These are phyloP conservation scores for Acrocyrtus sp. DNA, from an alignment of 2,888 invertebrate species.

Conservation along the genomic window DNA sequence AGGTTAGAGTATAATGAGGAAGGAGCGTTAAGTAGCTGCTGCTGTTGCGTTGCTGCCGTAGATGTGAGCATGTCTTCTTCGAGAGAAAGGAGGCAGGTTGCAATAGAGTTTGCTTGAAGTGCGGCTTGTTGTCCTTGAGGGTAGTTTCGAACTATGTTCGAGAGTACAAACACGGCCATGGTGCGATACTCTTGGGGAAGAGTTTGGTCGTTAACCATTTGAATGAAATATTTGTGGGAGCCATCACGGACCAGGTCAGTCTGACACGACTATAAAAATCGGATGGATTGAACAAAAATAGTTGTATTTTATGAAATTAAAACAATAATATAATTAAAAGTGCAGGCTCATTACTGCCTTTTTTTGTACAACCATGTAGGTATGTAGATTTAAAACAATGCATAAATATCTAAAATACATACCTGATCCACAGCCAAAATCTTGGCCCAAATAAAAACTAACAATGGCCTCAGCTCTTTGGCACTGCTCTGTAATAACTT, in stretches of 20 bases:
- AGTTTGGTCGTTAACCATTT: constrained; percentile 86
- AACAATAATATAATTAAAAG: neutral
- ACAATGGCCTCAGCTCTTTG: constrained; percentile 87
- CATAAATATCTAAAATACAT: constrained; percentile 69
- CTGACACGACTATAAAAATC: constrained; percentile 90
- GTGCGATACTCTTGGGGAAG: constrained; percentile 90
- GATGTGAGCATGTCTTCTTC: constrained; percentile 40
- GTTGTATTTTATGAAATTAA: neutral
- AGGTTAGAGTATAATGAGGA: constrained; percentile 66
- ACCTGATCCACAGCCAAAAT: constrained; percentile 96
- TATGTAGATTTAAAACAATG: constrained; percentile 11
- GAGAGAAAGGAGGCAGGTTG: constrained; percentile 83
- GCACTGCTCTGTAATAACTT: constrained; percentile 96
- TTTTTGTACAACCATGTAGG: neutral
- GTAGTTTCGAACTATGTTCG: constrained; percentile 92
- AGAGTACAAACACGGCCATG: constrained; percentile 93
- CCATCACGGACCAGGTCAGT: constrained; percentile 92
- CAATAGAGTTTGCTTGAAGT: constrained; percentile 87
- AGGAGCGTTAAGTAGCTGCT: neutral
- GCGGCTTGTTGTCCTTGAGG: constrained; percentile 90
- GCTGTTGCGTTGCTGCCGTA: neutral
- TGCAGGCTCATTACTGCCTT: neutral
- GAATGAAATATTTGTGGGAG: constrained; percentile 94
- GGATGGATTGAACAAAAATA: constrained; percentile 10
- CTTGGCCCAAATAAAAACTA: constrained; percentile 99